Evolutionary conservation across 2,888 invertebrate genomes (phyloP), one percentile per base, ranked within the genome.

Genomic region (Eupithecia dodoneata): DNA sequence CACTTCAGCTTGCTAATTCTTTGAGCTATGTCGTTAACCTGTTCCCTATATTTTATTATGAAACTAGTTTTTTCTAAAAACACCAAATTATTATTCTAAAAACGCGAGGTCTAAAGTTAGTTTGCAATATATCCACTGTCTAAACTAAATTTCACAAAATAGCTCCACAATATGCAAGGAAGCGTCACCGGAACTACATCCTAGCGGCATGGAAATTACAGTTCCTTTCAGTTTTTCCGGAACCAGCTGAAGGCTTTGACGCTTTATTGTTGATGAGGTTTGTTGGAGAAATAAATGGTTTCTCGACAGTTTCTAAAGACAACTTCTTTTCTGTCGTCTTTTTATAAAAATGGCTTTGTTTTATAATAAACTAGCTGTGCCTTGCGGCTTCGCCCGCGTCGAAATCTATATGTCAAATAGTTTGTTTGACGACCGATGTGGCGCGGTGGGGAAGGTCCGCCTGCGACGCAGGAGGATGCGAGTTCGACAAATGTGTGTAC

Each of bases 171-270:
- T 63, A 63, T 63, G 63, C 30, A 63, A 63, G 30, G 63, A 63
- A 63, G 63, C 30, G 13, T 45, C 65, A 42, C 55, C 45, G 69
- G 13, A 74, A 67, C 67, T 9, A 42, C n/a, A 49, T n/a, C 66
- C 42, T 52, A 18, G 52, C 49, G 73, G 67, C 73, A 44, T 74
- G 73, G 73, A 74, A 74, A 74, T 74, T 52, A 74, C 73, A 41
- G 66, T 66, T 69, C 73, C 18, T 15, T 66, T 42, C 42, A 66
- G 66, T 66, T 66, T 72, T 45, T 4, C 45, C 66, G 42, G 66
- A 63, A 18, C 18, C 63, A 63, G 63, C 63, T 63, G 66, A 66
- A 66, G 66, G 4, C 44, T 69, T 69, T 49, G 71, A 49, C 47
- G 71, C 63, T 71, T 49, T 71, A 49, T 47, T 49, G 66, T 69